phyloP scores from a whole-genome alignment of 2,888 invertebrate species.

The Horisme vitalbata region DNA sequence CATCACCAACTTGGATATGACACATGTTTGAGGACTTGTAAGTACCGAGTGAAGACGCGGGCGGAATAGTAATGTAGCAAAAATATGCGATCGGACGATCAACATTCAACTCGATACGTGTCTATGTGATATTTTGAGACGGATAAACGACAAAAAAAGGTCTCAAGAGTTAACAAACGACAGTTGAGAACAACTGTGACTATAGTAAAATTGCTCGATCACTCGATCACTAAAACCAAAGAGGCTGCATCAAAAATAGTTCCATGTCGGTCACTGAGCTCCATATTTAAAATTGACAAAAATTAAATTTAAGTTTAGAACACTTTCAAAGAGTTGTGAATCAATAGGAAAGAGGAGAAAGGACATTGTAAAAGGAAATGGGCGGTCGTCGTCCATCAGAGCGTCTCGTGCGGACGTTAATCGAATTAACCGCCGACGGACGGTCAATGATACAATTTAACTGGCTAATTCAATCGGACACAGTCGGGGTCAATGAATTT shows the following conservation, averaged over 20 bases:
- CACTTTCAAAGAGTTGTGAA: slow-evolving; percentile 6
- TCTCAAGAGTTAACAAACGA: slow-evolving; percentile 4
- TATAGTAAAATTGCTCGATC: too few species aligned
- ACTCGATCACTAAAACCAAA: not conserved
- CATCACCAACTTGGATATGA: slow-evolving; percentile 69
- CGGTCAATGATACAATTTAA: slow-evolving; percentile 78
- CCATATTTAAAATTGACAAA: too few species aligned
- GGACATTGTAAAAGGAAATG: slow-evolving; percentile 49
- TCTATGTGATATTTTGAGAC: slow-evolving; percentile 30
- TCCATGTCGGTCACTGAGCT: too few species aligned
- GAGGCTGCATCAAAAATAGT: too few species aligned
- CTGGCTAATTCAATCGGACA: slow-evolving; percentile 75
- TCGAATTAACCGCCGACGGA: slow-evolving; percentile 70
- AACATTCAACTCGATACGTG: slow-evolving; percentile 36
- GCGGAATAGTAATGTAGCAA: slow-evolving; percentile 52
- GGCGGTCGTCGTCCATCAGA: slow-evolving; percentile 47
- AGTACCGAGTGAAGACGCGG: slow-evolving; percentile 48
- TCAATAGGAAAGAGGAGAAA: slow-evolving; percentile 36
- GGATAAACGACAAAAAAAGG: slow-evolving; percentile 14
- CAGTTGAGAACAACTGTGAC: not conserved
- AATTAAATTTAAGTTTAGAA: not conserved
- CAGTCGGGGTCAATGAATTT: slow-evolving; percentile 70
- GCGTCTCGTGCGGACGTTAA: slow-evolving; percentile 61
- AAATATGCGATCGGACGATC: slow-evolving; percentile 45
- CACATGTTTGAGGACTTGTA: slow-evolving; percentile 64